These are phyloP conservation scores for Ceratina australensis DNA, from an alignment of 1,140 invertebrate genomes.

Conservation along the genomic window DNA sequence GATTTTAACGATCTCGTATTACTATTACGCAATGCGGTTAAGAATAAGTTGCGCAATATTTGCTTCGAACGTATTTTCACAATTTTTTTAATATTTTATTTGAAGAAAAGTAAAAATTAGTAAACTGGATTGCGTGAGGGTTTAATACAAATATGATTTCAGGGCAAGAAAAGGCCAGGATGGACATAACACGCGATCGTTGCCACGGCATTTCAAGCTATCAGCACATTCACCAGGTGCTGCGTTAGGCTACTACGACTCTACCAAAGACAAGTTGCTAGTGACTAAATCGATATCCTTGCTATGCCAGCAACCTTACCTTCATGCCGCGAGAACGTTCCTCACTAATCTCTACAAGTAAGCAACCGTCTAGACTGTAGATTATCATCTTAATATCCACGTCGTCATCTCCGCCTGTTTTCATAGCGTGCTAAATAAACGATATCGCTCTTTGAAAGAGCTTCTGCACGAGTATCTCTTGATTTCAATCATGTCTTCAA, in stretches of 20 bases:
- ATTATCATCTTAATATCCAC: constrained; percentile 15
- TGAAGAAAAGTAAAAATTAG: too few species aligned
- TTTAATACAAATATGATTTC: constrained; percentile 62
- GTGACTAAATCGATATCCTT: constrained; percentile 97
- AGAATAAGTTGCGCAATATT: too few species aligned
- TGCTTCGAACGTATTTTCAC: neutral
- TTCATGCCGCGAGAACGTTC: constrained; percentile 91
- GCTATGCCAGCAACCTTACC: constrained; percentile 94
- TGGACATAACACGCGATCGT: constrained; percentile 86
- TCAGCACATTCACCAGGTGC: constrained; percentile 87
- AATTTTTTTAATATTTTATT: neutral
- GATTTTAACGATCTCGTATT: neutral
- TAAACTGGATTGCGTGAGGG: neutral
- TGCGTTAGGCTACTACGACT: constrained; percentile 93
- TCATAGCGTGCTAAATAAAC: neutral
- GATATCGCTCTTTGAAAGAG: neutral
- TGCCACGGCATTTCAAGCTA: constrained; percentile 93
- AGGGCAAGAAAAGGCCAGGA: constrained; percentile 80
- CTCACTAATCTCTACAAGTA: constrained; percentile 92
- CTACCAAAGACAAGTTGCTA: constrained; percentile 94
- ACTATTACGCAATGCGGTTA: too few species aligned
- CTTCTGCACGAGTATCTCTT: too few species aligned
- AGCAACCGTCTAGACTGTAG: constrained; percentile 59
- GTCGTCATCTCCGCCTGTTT: neutral
- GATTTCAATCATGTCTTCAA: too few species aligned